Evolutionary conservation across 2,888 invertebrate genomes (phyloP), one percentile per base, ranked within the genome.

Genomic region (Omphaloscelis lunosa): DNA sequence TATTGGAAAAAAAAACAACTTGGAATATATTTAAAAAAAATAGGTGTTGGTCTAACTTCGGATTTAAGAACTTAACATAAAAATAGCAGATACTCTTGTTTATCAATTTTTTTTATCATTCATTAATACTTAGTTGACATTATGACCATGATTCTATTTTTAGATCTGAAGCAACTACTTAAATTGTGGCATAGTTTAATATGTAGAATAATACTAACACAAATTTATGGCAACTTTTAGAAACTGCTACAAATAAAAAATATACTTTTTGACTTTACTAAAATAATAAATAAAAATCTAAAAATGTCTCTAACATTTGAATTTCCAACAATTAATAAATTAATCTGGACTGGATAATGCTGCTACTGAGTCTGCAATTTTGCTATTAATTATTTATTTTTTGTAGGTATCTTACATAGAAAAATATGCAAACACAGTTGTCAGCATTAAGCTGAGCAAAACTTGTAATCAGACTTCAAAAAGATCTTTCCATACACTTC

Each of bases 141-240:
- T 56, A 67, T 68, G 71, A 45, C 39, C 67, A 27, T 63, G 29
- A 63, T 67, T 82, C n/a, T 75, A 79, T 53, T 59, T 66, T 59
- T 72, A 84, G 29, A 58, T 23, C 58, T 48, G 48, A 56, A 70
- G 0, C 61, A 67, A 61, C 75, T 77, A 77, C 58, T 77, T 78
- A 75, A 84, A 75, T 48, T 61, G 72, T 84, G 68, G 63, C 2
- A 58, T 79, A 73, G 29, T 58, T 65, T 72, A 77, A 70, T 72
- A 77, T 29, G 51, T 75, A 78, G 51, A 63, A 56, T 69, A 72
- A 29, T 29, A 76, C 62, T 63, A 69, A 72, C 45, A 61, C 17
- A 59, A 56, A 61, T 51, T 2, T 27, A 65, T 66, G 73, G 72
- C 67, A 78, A 67, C 74, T 76, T 59, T 62, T 69, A 67, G 41